A percentile compares a stretch with the other conserved stretches of the same genome.
Evolutionary conservation across 1,140 invertebrate species (phyloP).

Genomic region (Procambarus clarkii): DNA sequence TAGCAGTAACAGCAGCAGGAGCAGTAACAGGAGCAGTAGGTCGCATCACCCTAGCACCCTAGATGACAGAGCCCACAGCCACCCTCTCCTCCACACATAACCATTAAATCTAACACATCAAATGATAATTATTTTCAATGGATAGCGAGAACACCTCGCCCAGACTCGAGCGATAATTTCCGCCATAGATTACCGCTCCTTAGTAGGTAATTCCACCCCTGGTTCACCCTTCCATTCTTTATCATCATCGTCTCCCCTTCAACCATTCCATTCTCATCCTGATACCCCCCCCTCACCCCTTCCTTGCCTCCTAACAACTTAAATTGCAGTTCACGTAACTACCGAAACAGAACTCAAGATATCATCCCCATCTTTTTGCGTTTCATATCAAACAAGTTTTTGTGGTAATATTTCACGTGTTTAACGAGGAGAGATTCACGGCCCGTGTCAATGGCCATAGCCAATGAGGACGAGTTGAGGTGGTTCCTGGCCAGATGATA

Average conservation of each 20-base stretch:
- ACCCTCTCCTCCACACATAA: neutral
- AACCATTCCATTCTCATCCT: neutral
- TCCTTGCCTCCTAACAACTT: neutral
- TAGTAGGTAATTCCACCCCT: slow-evolving; percentile 2
- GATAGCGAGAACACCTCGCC: slow-evolving; percentile 5
- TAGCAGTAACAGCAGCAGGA: too few relatives aligned
- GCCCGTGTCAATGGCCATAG: neutral
- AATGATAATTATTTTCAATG: slow-evolving; percentile 1
- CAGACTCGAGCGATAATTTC: neutral
- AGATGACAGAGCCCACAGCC: too few relatives aligned
- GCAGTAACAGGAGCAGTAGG: too few relatives aligned
- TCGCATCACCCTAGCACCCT: too few relatives aligned
- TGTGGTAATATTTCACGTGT: neutral
- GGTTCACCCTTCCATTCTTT: neutral
- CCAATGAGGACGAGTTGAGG: neutral
- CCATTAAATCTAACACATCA: slow-evolving; percentile 7
- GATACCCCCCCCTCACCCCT: neutral
- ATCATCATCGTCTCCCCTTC: too few relatives aligned
- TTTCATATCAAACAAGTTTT: neutral
- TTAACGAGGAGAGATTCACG: neutral
- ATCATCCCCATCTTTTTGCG: neutral
- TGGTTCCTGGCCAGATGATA: too few relatives aligned
- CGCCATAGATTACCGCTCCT: neutral
- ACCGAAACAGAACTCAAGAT: neutral
- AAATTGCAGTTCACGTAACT: neutral